Conservation (phyloP, 92 coral and sea anemone species). For the Anthopleura xanthogrammica region DNA sequence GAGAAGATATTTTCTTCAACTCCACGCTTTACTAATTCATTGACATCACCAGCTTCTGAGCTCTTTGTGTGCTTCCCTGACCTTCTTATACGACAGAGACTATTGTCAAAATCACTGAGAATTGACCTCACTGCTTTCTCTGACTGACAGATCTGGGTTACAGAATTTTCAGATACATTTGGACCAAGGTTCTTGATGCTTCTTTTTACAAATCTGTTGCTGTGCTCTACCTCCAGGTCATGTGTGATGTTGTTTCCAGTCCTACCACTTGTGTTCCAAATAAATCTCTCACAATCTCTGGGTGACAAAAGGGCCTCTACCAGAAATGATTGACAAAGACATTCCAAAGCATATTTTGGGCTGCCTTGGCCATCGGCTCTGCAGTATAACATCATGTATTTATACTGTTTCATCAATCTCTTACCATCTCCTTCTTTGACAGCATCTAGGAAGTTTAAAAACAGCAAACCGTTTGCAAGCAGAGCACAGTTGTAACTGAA, state of each 20-base stretch:
- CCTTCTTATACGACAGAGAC: conserved; percentile 13
- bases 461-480: conserved; percentile 41
- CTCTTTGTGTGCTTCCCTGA: conserved; percentile 55
- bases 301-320: conserved; percentile 42
- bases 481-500: conserved; percentile 55
- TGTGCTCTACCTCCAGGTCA: conserved; percentile 45
- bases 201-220: conserved; percentile 42
- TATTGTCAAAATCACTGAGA: conserved; percentile 28
- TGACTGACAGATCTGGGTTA: conserved; percentile 46
- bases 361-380: conserved; percentile 43
- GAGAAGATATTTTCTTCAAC: conserved; percentile 10
- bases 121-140: conserved; percentile 42
- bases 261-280: conserved; percentile 45
- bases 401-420: conserved; percentile 8
- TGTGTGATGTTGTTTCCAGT: conserved; percentile 44
- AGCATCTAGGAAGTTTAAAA: conserved; percentile 50
- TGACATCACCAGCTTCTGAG: conserved; percentile 34
- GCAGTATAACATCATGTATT: conserved; percentile 41
- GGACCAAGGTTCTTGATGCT: conserved; percentile 60
- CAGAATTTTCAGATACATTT: conserved; percentile 41
- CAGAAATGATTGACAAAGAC: conserved; percentile 59
- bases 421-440: conserved; percentile 14
- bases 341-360: conserved; percentile 37
- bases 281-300: conserved; percentile 50
- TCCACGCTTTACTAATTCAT: conserved; percentile 25